These are phyloP conservation scores for Scleropages formosus DNA, from an alignment of 2,797 vertebrate species.

Conservation along the genomic window DNA sequence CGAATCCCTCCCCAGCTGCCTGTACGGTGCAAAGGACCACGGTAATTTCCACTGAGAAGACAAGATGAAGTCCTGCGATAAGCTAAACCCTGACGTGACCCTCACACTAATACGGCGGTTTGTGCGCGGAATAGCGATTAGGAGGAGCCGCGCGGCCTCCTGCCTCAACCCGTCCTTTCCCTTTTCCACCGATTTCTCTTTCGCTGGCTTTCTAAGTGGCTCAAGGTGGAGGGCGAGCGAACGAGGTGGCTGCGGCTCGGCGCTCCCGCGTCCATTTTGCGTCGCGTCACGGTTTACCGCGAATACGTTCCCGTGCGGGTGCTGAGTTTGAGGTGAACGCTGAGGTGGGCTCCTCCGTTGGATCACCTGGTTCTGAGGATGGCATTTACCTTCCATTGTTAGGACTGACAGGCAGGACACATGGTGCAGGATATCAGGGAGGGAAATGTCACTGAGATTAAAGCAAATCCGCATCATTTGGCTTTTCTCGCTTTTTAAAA, in stretches of 20 bases:
- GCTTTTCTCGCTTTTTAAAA: too few relatives aligned
- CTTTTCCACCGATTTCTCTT: too few relatives aligned
- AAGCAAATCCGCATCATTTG: not conserved
- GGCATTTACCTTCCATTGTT: slow-evolving; percentile 9
- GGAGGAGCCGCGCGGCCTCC: slow-evolving; percentile 14
- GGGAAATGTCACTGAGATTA: slow-evolving; percentile 16
- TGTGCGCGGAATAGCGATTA: slow-evolving; percentile 63
- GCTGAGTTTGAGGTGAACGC: not conserved
- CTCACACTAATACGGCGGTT: slow-evolving; percentile 62
- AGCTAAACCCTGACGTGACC: slow-evolving; percentile 66
- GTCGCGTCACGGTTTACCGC: not conserved
- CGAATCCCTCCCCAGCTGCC: slow-evolving; percentile 46
- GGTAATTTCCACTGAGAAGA: not conserved
- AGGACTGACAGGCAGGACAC: not conserved
- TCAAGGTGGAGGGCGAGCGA: too few relatives aligned
- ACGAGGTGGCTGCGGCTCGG: too few relatives aligned
- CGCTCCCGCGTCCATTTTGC: not conserved
- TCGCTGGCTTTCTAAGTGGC: not conserved
- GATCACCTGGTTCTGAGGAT: not conserved
- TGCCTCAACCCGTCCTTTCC: not conserved
- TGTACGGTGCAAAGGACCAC: slow-evolving; percentile 62
- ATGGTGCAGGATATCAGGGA: not conserved
- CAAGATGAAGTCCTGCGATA: slow-evolving; percentile 43
- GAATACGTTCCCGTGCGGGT: not conserved
- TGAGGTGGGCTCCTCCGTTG: not conserved